These are phyloP conservation scores for Balaeniceps rex DNA, from an alignment of 2,113 vertebrate genomes.

Conservation along the genomic window DNA sequence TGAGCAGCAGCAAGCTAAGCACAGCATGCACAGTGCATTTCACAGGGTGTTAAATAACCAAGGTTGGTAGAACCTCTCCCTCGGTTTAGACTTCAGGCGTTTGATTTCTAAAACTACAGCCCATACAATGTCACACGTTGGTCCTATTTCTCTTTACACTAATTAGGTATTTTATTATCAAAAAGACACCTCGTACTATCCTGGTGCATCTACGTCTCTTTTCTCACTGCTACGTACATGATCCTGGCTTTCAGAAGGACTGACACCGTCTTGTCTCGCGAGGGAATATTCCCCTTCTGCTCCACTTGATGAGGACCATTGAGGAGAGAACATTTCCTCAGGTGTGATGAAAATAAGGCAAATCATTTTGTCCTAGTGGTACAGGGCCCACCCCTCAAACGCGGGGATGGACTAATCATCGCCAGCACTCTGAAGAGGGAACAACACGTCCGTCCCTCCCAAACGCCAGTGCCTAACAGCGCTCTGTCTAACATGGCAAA, in stretches of 20 bases:
- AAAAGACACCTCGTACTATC: background rate
- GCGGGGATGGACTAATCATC: accelerated
- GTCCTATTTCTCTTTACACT: conserved; percentile 9
- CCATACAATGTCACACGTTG: background rate
- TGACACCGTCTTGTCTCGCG: background rate
- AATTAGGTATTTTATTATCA: conserved; percentile 48
- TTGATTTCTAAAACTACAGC: conserved; percentile 41
- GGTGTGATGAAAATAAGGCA: background rate
- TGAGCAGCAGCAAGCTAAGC: conserved; percentile 17
- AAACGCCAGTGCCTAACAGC: accelerated
- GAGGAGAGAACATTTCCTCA: background rate
- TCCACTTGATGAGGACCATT: background rate
- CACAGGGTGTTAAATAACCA: background rate
- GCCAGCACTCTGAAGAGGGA: background rate
- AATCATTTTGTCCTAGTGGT: background rate
- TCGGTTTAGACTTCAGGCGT: background rate
- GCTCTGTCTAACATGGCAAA: accelerated
- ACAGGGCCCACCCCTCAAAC: background rate
- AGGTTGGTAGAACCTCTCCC: background rate
- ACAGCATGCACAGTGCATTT: conserved; percentile 23
- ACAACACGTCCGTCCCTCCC: accelerated
- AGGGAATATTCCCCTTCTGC: background rate
- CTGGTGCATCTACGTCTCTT: background rate
- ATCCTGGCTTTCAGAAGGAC: background rate
- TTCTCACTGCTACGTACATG: background rate